A percentile compares a stretch with the other conserved stretches of the same genome.
Conservation (phyloP, 2,113 vertebrate species). For the Paraplagusia blochii region DNA sequence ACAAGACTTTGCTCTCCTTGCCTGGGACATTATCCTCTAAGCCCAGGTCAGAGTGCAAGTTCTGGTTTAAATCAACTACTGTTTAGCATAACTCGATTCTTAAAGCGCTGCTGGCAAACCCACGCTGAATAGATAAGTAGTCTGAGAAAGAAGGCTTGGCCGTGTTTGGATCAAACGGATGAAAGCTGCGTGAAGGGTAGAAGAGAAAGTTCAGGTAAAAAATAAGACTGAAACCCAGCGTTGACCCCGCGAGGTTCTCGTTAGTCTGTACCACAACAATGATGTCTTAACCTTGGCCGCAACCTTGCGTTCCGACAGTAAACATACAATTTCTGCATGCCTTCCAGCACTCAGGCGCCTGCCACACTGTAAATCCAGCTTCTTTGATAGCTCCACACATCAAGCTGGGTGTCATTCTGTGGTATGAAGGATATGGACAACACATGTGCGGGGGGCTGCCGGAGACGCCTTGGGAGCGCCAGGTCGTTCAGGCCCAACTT, state of each 20-base stretch:
- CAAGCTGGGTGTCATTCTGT: constrained; percentile 47
- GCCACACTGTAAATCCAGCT: constrained; percentile 56
- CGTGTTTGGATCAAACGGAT: constrained; percentile 52
- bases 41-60: constrained; percentile 82
- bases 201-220: constrained; percentile 54
- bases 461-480: constrained; percentile 79
- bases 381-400: constrained; percentile 56
- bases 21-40: constrained; percentile 87
- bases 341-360: constrained; percentile 43
- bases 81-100: constrained; percentile 76
- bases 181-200: constrained; percentile 36
- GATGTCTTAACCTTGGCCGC: constrained; percentile 49
- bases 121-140: constrained; percentile 70
- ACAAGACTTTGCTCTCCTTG: constrained; percentile 85
- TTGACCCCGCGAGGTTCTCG: constrained; percentile 55
- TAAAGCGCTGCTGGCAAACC: constrained; percentile 61
- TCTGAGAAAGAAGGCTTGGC: constrained; percentile 41
- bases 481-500: constrained; percentile 69
- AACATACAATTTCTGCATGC: constrained; percentile 47
- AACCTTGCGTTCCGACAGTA: constrained; percentile 50
- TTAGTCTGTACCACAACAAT: constrained; percentile 50
- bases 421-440: constrained; percentile 59
- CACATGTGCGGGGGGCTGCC: constrained; percentile 66
- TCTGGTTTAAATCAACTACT: constrained; percentile 78
- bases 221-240: constrained; percentile 43